Percentiles rank a stretch among this genome's conserved stretches.
These are phyloP conservation scores for Strix aluco DNA, from an alignment of 2,113 vertebrate genomes.

Conservation along the genomic window DNA sequence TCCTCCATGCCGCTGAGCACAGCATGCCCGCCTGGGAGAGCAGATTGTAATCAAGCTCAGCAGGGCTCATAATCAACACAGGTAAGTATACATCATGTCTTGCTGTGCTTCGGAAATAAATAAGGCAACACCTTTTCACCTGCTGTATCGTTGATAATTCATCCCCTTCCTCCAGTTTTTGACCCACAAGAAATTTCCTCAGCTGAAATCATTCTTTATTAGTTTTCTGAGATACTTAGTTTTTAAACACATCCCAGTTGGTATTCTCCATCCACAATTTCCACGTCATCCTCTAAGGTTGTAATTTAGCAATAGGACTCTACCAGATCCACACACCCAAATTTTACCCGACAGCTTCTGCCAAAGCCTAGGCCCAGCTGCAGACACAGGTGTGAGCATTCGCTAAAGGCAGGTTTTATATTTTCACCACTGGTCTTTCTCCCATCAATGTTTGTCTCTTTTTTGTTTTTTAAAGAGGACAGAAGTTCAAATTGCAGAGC, in stretches of 20 bases:
- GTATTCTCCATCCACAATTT: not conserved
- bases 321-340: not conserved
- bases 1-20: not conserved
- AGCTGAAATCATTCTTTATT: not conserved
- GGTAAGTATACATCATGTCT: not conserved
- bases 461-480: not conserved
- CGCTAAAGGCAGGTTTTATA: not conserved
- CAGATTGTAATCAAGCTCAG: slow-evolving; percentile 35
- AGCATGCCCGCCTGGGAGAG: not conserved
- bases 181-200: not conserved
- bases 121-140: not conserved
- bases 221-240: not conserved
- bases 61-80: slow-evolving; percentile 1
- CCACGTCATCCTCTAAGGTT: not conserved
- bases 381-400: not conserved
- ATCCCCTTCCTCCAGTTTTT: not conserved
- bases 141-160: not conserved
- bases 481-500: not conserved
- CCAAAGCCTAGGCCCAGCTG: not conserved
- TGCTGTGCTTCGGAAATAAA: not conserved
- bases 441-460: not conserved
- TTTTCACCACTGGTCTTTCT: not conserved
- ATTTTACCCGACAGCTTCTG: not conserved
- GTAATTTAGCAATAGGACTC: not conserved
- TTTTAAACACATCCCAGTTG: not conserved